Conservation (phyloP, 2,113 vertebrate species). For the Aphelocoma coerulescens region DNA sequence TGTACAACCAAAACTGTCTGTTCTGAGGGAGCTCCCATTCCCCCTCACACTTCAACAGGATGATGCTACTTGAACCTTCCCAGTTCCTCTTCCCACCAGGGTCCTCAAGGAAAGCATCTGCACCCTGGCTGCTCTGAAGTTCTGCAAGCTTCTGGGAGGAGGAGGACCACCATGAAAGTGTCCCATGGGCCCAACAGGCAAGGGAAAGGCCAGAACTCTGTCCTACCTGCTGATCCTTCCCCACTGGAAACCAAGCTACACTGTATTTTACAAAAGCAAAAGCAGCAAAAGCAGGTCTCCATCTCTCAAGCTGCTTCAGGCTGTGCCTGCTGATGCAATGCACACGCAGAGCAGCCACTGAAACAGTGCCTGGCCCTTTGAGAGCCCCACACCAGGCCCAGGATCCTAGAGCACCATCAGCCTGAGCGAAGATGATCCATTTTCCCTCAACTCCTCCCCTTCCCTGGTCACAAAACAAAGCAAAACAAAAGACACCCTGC, state of each 20-base stretch:
- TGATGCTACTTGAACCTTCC: neutral
- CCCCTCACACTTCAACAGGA: neutral
- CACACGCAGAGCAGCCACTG: neutral
- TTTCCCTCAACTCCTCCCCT: neutral
- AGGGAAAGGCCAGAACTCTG: neutral
- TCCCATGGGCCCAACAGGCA: neutral
- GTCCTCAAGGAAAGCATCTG: neutral
- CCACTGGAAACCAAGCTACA: neutral
- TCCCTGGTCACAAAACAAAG: neutral
- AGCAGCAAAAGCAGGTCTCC: neutral
- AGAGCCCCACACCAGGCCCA: neutral
- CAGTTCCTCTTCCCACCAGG: neutral
- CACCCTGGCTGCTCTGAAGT: rapidly evolving
- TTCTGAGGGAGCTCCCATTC: neutral
- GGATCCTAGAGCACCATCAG: neutral
- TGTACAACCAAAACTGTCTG: rapidly evolving
- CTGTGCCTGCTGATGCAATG: neutral
- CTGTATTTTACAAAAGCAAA: neutral
- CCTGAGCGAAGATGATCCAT: neutral
- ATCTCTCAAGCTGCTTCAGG: neutral
- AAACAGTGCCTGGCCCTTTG: neutral
- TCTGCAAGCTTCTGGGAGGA: neutral
- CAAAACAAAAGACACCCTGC: constrained; percentile 3
- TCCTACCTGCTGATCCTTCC: neutral
- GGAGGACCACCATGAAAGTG: neutral